Conservation (phyloP, 2,113 vertebrate genomes). For the Pyrgilauda ruficollis region DNA sequence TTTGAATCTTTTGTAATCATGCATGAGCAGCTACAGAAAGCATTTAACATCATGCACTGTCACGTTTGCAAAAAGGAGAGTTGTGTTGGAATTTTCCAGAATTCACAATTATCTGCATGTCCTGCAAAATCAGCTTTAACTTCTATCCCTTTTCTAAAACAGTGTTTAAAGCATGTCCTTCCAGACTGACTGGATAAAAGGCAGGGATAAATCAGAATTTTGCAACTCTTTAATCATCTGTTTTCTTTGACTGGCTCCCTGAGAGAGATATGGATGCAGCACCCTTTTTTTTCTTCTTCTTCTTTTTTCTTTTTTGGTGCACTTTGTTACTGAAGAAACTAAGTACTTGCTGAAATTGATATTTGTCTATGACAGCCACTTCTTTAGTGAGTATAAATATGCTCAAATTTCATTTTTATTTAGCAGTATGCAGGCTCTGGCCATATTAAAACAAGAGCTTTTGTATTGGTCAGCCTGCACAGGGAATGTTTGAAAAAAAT, state of each 20-base stretch:
- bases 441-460: background rate
- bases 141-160: background rate
- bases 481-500: background rate
- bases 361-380: background rate
- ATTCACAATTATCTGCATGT: background rate
- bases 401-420: background rate
- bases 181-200: background rate
- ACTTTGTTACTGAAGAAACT: background rate
- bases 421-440: background rate
- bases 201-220: background rate
- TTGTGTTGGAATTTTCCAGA: background rate
- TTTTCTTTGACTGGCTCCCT: background rate
- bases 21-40: background rate
- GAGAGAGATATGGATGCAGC: background rate
- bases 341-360: background rate
- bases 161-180: background rate
- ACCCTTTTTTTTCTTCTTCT: background rate
- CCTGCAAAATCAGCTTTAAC: background rate
- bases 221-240: background rate
- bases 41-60: background rate
- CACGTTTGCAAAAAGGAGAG: background rate
- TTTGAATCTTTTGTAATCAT: background rate
- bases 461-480: background rate
- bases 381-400: background rate
- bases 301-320: background rate